A percentile compares a stretch with the other conserved stretches of the same genome.
Conservation (phyloP, 1,140 invertebrate species). For the Solen grandis region DNA sequence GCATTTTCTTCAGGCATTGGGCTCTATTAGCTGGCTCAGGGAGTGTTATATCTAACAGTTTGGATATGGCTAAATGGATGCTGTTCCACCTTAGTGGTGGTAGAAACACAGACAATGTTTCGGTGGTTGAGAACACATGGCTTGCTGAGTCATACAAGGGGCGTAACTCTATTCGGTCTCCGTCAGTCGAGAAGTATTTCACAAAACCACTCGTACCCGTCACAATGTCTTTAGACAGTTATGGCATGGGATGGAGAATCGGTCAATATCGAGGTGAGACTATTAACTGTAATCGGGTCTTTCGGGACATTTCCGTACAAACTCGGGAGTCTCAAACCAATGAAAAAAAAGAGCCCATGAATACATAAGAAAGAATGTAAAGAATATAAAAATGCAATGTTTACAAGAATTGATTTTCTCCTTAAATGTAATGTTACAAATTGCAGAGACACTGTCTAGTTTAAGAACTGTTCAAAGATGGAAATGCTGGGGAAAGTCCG, state of each 20-base stretch:
- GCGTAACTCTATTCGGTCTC: slow-evolving; percentile 36
- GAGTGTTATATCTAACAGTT: slow-evolving; percentile 64
- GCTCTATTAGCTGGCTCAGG: slow-evolving; percentile 64
- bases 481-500: too few relatives aligned
- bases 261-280: slow-evolving; percentile 72
- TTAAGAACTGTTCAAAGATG: too few relatives aligned
- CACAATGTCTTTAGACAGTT: slow-evolving; percentile 50
- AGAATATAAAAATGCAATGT: too few relatives aligned
- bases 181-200: slow-evolving; percentile 50
- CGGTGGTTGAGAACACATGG: slow-evolving; percentile 34
- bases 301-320: too few relatives aligned
- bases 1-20: slow-evolving; percentile 72
- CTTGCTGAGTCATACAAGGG: slow-evolving; percentile 42
- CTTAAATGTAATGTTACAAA: too few relatives aligned
- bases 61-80: slow-evolving; percentile 74
- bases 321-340: too few relatives aligned
- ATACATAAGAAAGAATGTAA: too few relatives aligned
- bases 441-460: too few relatives aligned
- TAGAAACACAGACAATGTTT: slow-evolving; percentile 16
- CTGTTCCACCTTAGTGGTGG: slow-evolving; percentile 66
- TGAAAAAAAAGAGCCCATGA: too few relatives aligned
- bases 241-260: slow-evolving; percentile 64
- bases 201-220: slow-evolving; percentile 49
- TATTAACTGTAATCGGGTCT: too few relatives aligned
- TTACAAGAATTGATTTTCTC: too few relatives aligned